Percentiles rank a stretch among this genome's conserved stretches.
Evolutionary conservation across 64 coral and sea anemone species (phyloP).

Genomic region (Actinia equina): DNA sequence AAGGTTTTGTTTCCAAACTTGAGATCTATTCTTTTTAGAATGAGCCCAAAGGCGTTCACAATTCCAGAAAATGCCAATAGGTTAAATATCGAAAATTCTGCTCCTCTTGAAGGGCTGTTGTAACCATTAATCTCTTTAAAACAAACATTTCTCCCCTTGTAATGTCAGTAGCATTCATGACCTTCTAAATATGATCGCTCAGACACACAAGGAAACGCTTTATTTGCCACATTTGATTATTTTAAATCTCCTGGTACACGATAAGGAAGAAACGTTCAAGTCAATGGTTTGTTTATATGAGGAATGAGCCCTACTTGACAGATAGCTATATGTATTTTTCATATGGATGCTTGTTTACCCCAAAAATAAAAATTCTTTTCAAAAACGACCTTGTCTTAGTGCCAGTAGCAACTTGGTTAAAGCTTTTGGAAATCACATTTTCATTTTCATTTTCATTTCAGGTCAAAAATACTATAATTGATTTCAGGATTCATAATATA

Average conservation of each 20-base stretch:
- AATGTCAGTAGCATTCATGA: neutral
- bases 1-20: neutral
- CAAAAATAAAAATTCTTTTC: too few species aligned
- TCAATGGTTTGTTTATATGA: neutral
- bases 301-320: neutral
- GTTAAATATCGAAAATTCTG: slow-evolving; percentile 1
- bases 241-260: slow-evolving; percentile 12
- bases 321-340: neutral
- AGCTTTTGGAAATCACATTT: neutral
- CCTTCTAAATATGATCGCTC: slow-evolving; percentile 19
- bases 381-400: neutral
- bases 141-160: slow-evolving; percentile 8
- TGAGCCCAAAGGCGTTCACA: neutral
- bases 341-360: neutral
- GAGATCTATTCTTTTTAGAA: neutral
- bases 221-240: neutral
- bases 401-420: neutral
- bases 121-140: slow-evolving; percentile 8
- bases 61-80: neutral
- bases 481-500: too few species aligned
- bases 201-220: neutral
- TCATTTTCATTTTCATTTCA: neutral
- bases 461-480: too few species aligned
- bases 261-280: neutral
- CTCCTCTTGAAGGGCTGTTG: neutral